Conservation (phyloP, 2,797 vertebrate species). For the Hydrolagus colliei region DNA sequence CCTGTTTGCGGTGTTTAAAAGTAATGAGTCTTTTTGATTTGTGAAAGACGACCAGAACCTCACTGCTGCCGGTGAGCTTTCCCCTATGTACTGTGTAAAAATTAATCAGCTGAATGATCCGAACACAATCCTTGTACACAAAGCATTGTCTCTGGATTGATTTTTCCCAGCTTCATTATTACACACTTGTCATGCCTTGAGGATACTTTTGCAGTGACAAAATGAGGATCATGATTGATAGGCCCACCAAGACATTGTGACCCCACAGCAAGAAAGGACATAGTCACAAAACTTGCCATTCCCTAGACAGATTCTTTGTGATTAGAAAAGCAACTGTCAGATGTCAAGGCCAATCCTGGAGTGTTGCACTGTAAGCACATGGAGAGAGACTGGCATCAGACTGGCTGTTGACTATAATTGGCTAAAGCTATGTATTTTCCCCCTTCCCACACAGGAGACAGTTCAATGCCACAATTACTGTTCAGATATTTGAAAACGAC, state of each 20-base stretch:
- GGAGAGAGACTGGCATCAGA: background rate
- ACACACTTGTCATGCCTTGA: background rate
- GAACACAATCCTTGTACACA: background rate
- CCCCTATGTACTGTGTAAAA: background rate
- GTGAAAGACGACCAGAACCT: background rate
- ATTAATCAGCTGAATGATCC: background rate
- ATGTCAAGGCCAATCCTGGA: conserved; percentile 4
- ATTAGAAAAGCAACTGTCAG: conserved; percentile 17
- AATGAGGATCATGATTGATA: background rate
- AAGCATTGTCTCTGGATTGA: background rate
- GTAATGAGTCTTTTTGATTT: background rate
- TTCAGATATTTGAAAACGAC: conserved; percentile 7
- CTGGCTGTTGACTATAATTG: background rate
- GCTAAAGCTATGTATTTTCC: background rate
- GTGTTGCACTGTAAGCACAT: background rate
- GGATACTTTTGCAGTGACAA: background rate
- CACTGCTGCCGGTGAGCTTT: background rate
- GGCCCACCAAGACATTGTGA: background rate
- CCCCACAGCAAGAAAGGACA: conserved; percentile 8
- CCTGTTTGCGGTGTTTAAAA: background rate
- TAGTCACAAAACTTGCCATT: background rate
- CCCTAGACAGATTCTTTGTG: background rate
- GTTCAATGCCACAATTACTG: background rate
- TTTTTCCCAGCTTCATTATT: background rate
- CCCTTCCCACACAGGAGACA: background rate